Percentiles rank a stretch among this genome's conserved stretches.
phyloP scores from a whole-genome alignment of 2,113 vertebrate genomes.

The Paracyprichromis sp. region DNA sequence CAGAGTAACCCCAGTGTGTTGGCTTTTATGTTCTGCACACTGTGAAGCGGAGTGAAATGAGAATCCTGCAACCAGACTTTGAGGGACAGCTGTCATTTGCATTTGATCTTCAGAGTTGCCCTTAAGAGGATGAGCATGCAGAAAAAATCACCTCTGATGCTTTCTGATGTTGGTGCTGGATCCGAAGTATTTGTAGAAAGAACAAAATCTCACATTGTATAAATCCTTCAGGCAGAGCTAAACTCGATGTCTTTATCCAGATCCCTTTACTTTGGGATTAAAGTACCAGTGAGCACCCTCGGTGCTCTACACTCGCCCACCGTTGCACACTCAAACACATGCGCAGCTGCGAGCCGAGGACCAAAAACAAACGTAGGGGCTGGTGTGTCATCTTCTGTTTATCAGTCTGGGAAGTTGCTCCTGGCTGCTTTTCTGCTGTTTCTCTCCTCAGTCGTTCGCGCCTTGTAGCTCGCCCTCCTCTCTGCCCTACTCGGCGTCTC shows the following conservation, averaged over 20 bases:
- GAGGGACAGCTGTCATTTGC: neutral
- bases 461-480: neutral
- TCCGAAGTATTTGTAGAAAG: neutral
- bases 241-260: neutral
- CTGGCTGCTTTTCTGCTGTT: neutral
- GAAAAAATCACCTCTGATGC: neutral
- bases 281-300: neutral
- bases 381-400: constrained; percentile 12
- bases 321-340: neutral
- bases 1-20: neutral
- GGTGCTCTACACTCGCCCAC: neutral
- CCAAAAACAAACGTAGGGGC: neutral
- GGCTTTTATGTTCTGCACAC: neutral
- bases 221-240: neutral
- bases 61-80: neutral
- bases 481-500: neutral
- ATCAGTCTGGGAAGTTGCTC: neutral
- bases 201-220: neutral
- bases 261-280: neutral
- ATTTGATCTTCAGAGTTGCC: neutral
- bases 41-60: neutral
- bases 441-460: neutral
- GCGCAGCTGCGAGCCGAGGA: neutral
- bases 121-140: neutral
- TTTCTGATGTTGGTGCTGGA: neutral